Evolutionary conservation across 2,888 invertebrate genomes (phyloP), one percentile per base, ranked within the genome.

Genomic region (Morpho helenor): DNA sequence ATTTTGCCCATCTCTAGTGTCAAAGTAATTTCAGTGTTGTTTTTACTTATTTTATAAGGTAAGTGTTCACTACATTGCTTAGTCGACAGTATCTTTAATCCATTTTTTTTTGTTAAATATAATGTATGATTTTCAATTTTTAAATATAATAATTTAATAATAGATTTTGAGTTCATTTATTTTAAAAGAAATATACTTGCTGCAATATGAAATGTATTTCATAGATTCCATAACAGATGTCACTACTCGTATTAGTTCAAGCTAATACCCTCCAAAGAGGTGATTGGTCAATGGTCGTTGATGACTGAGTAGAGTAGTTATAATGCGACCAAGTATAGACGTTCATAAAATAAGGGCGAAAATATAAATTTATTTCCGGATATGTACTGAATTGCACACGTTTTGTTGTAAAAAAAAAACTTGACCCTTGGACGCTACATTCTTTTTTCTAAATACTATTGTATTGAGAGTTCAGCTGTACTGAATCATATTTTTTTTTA

Each of bases 291-390:
- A 39, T 46, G 39, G 43, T 43, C 43, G 43, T 59, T 67, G 63
- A 57, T 55, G 60, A 62, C 66, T 66, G 10, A 31, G 44, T 22
- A 22, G 8, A 8, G 68, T 57, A 71, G 70, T 68, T 78, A 80
- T 78, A 73, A 83, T 60, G 68, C 86, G 74, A 68, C 84, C 74
- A 78, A 80, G 64, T 77, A 71, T 67, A 68, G 77, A 68, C 72
- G 83, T 71, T 63, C 61, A 60, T 70, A 69, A 70, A 74, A 74
- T 76, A 81, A 76, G 79, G 74, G 78, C 74, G 73, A 79, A 77
- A 79, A 74, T 76, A 63, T 68, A 63, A 67, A 71, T 68, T 69
- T 68, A 75, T 79, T 81, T 70, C 70, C 69, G 67, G 67, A 63
- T 66, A 57, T 60, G 59, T 60, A 61, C 74, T 74, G 74, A 79